phyloP scores from a whole-genome alignment of 1,140 invertebrate species.

The Carcinoscorpius rotundicauda region DNA sequence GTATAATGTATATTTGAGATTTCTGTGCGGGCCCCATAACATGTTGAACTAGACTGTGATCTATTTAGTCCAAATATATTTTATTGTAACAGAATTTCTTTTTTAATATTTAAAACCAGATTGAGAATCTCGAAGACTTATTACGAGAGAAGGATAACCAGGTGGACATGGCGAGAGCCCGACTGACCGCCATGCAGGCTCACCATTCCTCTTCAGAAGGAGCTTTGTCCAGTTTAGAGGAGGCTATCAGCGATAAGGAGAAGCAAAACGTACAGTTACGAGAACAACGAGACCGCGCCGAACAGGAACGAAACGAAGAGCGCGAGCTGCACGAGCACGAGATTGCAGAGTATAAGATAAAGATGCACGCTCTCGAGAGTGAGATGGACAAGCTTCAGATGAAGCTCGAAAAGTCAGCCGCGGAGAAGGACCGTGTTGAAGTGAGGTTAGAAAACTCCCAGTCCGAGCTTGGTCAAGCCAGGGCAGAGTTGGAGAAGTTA shows the following conservation, averaged over 20 bases:
- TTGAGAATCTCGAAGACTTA: constrained; percentile 92
- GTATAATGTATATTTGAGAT: not conserved
- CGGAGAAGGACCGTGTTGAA: constrained; percentile 80
- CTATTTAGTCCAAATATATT: not conserved
- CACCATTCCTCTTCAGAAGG: constrained; percentile 85
- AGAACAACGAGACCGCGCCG: constrained; percentile 83
- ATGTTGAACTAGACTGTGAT: not conserved
- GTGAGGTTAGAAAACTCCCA: constrained; percentile 82
- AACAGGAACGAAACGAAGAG: constrained; percentile 92
- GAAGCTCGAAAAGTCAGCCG: constrained; percentile 66
- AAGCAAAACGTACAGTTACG: constrained; percentile 85
- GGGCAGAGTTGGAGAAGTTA: constrained; percentile 81
- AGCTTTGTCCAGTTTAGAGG: constrained; percentile 80
- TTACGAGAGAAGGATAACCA: constrained; percentile 97
- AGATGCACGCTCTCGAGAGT: constrained; percentile 73
- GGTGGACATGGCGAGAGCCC: constrained; percentile 85
- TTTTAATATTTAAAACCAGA: constrained; percentile 70
- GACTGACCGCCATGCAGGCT: constrained; percentile 72
- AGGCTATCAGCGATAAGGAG: constrained; percentile 91
- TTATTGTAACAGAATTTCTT: not conserved
- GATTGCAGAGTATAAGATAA: constrained; percentile 89
- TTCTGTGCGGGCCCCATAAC: not conserved
- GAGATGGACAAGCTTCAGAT: constrained; percentile 82
- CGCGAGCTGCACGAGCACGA: constrained; percentile 84
- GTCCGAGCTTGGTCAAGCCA: constrained; percentile 82